Base-by-base conservation (phyloP, 2,888 invertebrate species). In the Polietes domitor region DNA sequence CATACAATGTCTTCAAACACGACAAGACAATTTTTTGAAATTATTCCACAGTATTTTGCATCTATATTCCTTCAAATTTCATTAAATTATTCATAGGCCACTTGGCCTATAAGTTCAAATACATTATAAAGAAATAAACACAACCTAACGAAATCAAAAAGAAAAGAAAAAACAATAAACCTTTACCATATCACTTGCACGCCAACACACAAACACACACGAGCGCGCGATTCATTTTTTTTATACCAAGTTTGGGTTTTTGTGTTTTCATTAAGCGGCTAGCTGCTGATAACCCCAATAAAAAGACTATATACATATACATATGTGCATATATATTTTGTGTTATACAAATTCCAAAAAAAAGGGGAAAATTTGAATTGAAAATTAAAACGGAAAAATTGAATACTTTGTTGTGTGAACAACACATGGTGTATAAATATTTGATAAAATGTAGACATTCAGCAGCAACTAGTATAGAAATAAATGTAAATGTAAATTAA, bases 41-140 rank as follows among this genome's bases (percentile, higher is more conserved):
- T 53, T 53, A 21, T 21, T 17, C 50, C n/a, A 19, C 17, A 17
- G 50, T 17, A 9, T 58, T 58, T 24, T 32, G 32, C 32, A 32
- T 32, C 24, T 28, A 61, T 63, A 37, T 65, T 65, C 12, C 19
- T 61, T 65, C 19, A 53, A 21, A 21, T 41, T 21, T 43, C 43
- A 81, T 73, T 61, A 81, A 84, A 81, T 84, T 81, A 81, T 84
- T 84, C 84, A 81, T 79, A 81, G 24, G 73, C 70, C 78, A 58
- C 19, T 73, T 81, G 78, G 61, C 84, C 84, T 43, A 78, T 72
- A 21, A 58, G 84, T 81, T 84, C 81, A 85, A 85, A 78, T 78
- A 78, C 65, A 80, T 83, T 80, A 79, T 80, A 55, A 78, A 76
- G 61, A 85, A 73, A 28, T 0, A 72, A 72, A 28, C 19, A 61